Conservation (phyloP, 2,888 invertebrate species). For the Sycophila texana region DNA sequence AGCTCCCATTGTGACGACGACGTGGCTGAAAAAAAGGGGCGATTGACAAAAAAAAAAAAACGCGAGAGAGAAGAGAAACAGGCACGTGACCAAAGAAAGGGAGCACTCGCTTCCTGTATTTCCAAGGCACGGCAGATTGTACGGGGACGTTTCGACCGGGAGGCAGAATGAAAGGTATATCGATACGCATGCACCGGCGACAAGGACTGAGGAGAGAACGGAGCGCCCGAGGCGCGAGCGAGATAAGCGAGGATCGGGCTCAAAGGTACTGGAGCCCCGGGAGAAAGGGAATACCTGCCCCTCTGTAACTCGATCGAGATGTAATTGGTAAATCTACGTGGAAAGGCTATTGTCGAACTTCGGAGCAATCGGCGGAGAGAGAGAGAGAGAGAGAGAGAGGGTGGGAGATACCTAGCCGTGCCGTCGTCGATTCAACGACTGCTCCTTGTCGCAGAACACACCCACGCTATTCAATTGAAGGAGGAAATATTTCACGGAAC, state of each 20-base stretch:
- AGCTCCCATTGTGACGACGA: background rate
- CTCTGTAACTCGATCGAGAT: constrained; percentile 56
- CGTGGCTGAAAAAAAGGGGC: constrained; percentile 8
- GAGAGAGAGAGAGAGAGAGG: background rate
- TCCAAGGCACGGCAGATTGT: constrained; percentile 42
- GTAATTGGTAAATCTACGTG: constrained; percentile 58
- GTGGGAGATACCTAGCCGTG: background rate
- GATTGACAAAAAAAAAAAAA: constrained; percentile 6
- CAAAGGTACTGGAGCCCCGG: constrained; percentile 46
- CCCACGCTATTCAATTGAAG: no score
- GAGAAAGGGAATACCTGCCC: constrained; percentile 23
- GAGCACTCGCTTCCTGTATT: constrained; percentile 3
- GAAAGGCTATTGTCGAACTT: constrained; percentile 56
- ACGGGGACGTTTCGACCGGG: constrained; percentile 37
- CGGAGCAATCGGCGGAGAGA: constrained; percentile 53
- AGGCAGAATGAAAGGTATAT: constrained; percentile 26
- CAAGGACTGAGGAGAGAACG: constrained; percentile 3
- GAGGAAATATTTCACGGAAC: no score
- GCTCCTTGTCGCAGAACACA: background rate
- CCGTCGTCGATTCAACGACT: constrained; percentile 22
- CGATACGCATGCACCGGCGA: constrained; percentile 13
- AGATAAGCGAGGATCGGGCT: constrained; percentile 54
- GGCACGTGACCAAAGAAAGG: no score
- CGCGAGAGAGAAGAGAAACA: background rate
- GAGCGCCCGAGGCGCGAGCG: constrained; percentile 32